Evolutionary conservation across 2,113 vertebrate species (phyloP).

Genomic region (Micronisus gabar): DNA sequence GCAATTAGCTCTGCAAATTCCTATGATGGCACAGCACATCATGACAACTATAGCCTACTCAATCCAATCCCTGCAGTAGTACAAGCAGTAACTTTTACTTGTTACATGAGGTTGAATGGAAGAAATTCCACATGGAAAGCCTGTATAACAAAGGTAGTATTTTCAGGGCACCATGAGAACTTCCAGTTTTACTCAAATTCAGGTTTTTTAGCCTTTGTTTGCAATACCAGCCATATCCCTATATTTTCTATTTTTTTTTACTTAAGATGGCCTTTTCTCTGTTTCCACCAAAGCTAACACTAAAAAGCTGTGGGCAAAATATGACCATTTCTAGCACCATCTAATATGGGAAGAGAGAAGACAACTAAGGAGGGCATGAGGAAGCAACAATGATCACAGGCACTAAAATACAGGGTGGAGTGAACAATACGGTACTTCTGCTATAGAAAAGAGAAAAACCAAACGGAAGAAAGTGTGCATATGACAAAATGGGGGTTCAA

Average conservation of each 20-base stretch:
- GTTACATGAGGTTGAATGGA: background rate
- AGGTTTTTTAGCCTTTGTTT: background rate
- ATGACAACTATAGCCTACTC: background rate
- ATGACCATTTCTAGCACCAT: background rate
- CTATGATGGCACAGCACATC: background rate
- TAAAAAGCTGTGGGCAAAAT: background rate
- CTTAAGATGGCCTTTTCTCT: background rate
- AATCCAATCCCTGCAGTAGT: background rate
- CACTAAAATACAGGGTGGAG: background rate
- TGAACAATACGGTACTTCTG: background rate
- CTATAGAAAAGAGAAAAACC: background rate
- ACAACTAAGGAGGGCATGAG: fast-evolving
- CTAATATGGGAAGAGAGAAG: background rate
- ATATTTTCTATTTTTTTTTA: background rate
- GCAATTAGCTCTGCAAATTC: background rate
- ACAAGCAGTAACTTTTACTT: background rate
- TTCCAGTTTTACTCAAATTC: background rate
- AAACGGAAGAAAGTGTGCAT: background rate
- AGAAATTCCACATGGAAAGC: background rate
- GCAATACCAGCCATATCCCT: background rate
- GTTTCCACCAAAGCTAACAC: background rate
- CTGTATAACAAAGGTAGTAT: background rate
- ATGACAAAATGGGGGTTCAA: background rate
- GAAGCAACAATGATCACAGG: background rate
- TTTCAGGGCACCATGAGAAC: background rate